Base-by-base conservation (phyloP, 2,113 vertebrate species). In the Trogon melanurus region DNA sequence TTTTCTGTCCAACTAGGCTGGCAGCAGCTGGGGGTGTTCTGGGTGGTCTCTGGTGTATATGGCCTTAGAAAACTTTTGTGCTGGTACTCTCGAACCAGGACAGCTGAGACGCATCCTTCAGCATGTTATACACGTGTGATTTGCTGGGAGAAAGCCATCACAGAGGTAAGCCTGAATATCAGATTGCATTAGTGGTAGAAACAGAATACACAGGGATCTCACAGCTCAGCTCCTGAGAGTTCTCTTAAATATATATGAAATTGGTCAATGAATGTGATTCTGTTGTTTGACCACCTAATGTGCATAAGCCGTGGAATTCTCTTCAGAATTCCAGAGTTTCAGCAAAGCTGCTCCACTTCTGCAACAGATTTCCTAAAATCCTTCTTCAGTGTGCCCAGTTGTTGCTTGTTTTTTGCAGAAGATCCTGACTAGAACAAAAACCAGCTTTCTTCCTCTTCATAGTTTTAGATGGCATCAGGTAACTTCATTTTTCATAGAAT, bases 191-290 rank as follows among this genome's bases (percentile, higher is more conserved):
- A 36, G 66, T 79, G 21, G 21, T 1, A 67, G 47, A 36, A 86
- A 50, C 7, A 13, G 50, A 94, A 71, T 1, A 1, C 6, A 7
- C 38, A 70, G 18, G 1, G 0, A 7, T 64, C 26, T 36, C 5
- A 1, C 20, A 62, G 21, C 25, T 85, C 64, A 51, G n/a, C 6
- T 74, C 16, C 51, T 76, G 57, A 70, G 22, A 34, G 73, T 74
- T 86, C 8, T 57, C 17, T 61, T 22, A 54, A 78, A 70, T 79
- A 66, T 44, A 27, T 41, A 44, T 69, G 47, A 78, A 65, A 14
- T 1, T 72, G 25, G 44, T 32, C 17, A 73, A 9, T 22, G 3
- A 41, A 69, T 27, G 30, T 47, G 10, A 54, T 80, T 78, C 30
- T 58, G 21, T 32, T 78, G 9, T 45, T 88, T 82, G 36, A 44